Evolutionary conservation across 2,888 invertebrate genomes (phyloP).

Genomic region (Blomia tropicalis): DNA sequence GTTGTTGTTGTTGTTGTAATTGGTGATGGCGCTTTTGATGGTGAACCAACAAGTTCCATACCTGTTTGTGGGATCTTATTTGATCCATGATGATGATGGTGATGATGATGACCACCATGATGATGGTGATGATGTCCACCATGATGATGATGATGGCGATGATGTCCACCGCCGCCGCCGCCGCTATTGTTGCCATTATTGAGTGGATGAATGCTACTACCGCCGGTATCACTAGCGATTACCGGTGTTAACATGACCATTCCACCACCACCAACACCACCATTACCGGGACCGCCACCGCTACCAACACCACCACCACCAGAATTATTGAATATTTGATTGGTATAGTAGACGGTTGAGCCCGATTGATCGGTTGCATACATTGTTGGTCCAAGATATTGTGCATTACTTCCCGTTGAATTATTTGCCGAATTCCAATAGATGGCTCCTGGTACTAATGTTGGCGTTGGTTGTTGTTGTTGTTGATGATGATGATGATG

Average conservation of each 20-base stretch:
- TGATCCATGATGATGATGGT: slow-evolving; percentile 7
- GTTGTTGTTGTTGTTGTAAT: background rate
- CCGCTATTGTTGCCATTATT: background rate
- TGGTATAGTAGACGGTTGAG: background rate
- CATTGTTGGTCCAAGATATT: background rate
- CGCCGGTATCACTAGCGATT: background rate
- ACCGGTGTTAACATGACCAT: background rate
- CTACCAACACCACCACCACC: background rate
- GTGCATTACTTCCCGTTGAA: background rate
- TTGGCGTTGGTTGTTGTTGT: background rate
- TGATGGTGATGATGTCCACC: background rate
- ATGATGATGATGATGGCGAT: background rate
- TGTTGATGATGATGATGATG: background rate
- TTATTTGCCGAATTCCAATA: background rate
- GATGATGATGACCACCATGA: slow-evolving; percentile 4
- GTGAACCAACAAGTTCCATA: background rate
- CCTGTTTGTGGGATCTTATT: background rate
- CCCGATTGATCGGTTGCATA: background rate
- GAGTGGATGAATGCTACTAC: background rate
- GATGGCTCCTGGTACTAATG: background rate
- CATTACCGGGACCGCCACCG: no score
- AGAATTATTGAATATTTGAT: background rate
- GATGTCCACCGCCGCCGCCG: background rate
- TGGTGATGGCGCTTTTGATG: background rate
- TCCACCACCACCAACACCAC: background rate